Conservation (phyloP, 2,888 invertebrate genomes). For the Lamellibrachia satsuma region DNA sequence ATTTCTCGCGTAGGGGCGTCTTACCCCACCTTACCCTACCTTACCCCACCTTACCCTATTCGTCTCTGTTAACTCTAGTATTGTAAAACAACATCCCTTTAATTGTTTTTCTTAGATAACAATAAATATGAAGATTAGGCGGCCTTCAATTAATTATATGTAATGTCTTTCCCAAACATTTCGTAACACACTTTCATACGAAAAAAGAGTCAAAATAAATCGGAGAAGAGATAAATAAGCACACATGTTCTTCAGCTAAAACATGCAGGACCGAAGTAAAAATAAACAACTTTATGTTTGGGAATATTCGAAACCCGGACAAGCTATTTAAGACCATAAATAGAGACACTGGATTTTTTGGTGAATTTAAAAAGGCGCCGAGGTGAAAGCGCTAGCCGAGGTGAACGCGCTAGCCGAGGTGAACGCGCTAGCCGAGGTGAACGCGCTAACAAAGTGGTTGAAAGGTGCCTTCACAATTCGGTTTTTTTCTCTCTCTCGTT, state of each 20-base stretch:
- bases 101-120: background rate
- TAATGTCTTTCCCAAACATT: conserved; percentile 17
- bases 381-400: too few species aligned
- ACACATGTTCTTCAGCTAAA: background rate
- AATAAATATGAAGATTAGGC: background rate
- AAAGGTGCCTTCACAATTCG: too few species aligned
- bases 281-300: background rate
- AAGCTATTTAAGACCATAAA: background rate
- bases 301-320: background rate
- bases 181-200: background rate
- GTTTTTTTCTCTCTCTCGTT: too few species aligned
- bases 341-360: background rate
- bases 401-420: too few species aligned
- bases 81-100: too few species aligned
- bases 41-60: too few species aligned
- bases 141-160: background rate
- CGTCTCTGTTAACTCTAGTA: too few species aligned
- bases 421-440: too few species aligned
- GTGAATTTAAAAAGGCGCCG: background rate
- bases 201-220: background rate
- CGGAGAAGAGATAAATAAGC: background rate
- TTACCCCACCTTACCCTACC: too few species aligned
- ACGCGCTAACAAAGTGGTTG: too few species aligned
- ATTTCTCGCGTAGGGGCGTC: too few species aligned
- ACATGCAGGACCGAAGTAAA: background rate